Evolutionary conservation across 2,888 invertebrate species (phyloP).

Genomic region (Drosophila cracens): DNA sequence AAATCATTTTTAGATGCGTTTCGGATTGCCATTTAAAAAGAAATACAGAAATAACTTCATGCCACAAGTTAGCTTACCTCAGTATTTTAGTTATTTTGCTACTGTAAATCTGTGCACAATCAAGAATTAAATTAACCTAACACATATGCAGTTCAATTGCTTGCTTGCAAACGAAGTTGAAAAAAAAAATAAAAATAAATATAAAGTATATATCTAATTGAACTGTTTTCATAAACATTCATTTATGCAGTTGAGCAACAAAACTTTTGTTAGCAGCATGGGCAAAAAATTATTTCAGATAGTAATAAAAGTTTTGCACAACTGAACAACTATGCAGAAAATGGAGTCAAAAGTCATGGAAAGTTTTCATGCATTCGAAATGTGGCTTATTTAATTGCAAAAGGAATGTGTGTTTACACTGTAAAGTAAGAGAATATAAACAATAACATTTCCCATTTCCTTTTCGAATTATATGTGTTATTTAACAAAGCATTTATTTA

Average conservation of each 20-base stretch:
- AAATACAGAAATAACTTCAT: conserved; percentile 1
- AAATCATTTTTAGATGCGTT: conserved; percentile 14
- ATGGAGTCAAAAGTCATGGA: conserved; percentile 53
- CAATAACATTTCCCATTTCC: no score
- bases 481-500: neutral
- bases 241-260: conserved; percentile 26
- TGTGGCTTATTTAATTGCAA: conserved; percentile 35
- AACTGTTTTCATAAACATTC: conserved; percentile 7
- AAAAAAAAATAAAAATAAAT: conserved; percentile 4
- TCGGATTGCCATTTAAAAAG: neutral
- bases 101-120: conserved; percentile 4
- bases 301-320: conserved; percentile 46
- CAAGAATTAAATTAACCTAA: conserved; percentile 7
- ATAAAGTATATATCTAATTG: conserved; percentile 6
- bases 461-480: neutral
- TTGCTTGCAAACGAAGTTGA: conserved; percentile 1
- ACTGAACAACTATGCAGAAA: conserved; percentile 43
- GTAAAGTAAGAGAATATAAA: neutral
- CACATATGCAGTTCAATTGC: conserved; percentile 17
- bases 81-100: neutral
- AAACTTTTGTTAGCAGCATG: conserved; percentile 30
- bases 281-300: conserved; percentile 38
- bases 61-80: conserved; percentile 3
- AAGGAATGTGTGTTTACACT: conserved; percentile 15
- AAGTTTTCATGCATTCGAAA: conserved; percentile 41